These are phyloP conservation scores for Drosophila formosana DNA, from an alignment of 2,888 invertebrate species.

Conservation along the genomic window DNA sequence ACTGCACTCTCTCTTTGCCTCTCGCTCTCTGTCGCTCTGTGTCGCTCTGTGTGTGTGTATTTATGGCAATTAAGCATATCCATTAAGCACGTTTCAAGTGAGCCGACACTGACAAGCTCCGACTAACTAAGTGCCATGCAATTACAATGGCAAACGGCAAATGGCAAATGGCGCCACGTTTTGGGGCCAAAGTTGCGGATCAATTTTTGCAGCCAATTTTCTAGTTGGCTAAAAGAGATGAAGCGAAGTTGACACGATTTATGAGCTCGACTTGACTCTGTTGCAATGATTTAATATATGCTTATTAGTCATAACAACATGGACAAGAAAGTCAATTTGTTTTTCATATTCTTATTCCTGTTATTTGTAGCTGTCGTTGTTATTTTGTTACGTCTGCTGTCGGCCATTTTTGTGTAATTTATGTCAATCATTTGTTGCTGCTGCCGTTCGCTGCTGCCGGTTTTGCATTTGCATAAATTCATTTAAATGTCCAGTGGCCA, in stretches of 20 bases:
- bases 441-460: conserved; percentile 12
- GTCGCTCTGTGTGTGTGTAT: conserved; percentile 8
- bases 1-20: conserved; percentile 41
- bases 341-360: conserved; percentile 16
- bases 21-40: background rate
- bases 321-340: conserved; percentile 33
- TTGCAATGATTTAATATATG: conserved; percentile 32
- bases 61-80: conserved; percentile 48
- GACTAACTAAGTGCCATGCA: conserved; percentile 25
- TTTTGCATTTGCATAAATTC: conserved; percentile 39
- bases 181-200: conserved; percentile 27
- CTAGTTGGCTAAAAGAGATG: conserved; percentile 54
- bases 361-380: conserved; percentile 4
- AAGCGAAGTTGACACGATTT: conserved; percentile 14
- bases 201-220: conserved; percentile 61
- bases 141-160: conserved; percentile 18
- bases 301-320: conserved; percentile 35
- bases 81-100: conserved; percentile 68
- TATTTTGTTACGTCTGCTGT: conserved; percentile 8
- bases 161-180: conserved; percentile 21
- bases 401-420: conserved; percentile 64
- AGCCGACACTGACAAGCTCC: conserved; percentile 35
- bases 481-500: conserved; percentile 53
- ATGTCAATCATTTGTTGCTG: conserved; percentile 72
- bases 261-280: conserved; percentile 25